These are phyloP conservation scores for Tridacna gigas DNA, from an alignment of 2,888 invertebrate species.

Conservation along the genomic window DNA sequence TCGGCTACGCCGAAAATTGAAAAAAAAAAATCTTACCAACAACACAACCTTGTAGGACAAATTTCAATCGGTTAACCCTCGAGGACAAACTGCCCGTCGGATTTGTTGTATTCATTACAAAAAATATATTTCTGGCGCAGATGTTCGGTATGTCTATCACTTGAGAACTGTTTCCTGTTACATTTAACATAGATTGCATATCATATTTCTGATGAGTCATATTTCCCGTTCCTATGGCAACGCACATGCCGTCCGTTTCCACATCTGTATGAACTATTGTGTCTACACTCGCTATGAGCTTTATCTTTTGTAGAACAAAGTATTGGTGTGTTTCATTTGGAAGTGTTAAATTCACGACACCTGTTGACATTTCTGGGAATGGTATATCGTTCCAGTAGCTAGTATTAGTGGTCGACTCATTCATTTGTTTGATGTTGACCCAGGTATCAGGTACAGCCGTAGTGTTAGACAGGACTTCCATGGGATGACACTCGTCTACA, in stretches of 20 bases:
- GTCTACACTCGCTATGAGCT: background rate
- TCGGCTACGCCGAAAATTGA: background rate
- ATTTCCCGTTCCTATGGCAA: background rate
- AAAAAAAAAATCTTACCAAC: background rate
- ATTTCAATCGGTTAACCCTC: background rate
- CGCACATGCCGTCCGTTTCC: background rate
- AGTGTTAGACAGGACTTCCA: background rate
- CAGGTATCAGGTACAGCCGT: conserved; percentile 1
- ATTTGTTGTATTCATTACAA: background rate
- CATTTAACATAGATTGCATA: background rate
- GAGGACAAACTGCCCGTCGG: background rate
- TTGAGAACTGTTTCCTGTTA: background rate
- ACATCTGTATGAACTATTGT: background rate
- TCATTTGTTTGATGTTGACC: background rate
- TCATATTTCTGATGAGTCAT: background rate
- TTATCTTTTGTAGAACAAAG: background rate
- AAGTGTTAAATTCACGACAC: background rate
- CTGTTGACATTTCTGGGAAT: conserved; percentile 12
- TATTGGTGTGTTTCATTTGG: background rate
- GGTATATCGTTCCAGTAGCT: background rate
- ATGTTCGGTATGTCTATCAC: background rate
- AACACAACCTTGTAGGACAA: conserved; percentile 5
- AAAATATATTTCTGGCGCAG: background rate
- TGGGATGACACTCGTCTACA: background rate
- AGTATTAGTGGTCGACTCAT: background rate